Evolutionary conservation across 1,140 invertebrate species (phyloP).

Genomic region (Calephelis virginiensis): DNA sequence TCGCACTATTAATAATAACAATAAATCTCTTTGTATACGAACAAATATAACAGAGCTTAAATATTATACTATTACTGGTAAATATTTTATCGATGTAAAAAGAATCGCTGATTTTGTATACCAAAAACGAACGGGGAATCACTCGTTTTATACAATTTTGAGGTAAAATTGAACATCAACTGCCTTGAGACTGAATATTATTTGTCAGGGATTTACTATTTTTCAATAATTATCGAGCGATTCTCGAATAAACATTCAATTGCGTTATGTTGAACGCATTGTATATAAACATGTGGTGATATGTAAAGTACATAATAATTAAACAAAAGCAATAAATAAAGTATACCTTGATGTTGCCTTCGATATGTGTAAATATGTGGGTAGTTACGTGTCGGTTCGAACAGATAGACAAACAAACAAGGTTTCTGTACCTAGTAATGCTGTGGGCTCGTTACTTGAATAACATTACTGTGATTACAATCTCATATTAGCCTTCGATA

Average conservation of each 20-base stretch:
- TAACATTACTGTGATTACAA: slow-evolving; percentile 77
- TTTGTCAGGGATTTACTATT: slow-evolving; percentile 42
- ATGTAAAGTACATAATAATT: slow-evolving; percentile 72
- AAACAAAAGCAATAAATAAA: slow-evolving; percentile 78
- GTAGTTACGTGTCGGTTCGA: slow-evolving; percentile 53
- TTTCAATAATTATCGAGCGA: slow-evolving; percentile 37
- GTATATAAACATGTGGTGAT: slow-evolving; percentile 73
- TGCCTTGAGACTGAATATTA: slow-evolving; percentile 66
- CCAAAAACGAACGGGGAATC: slow-evolving; percentile 34
- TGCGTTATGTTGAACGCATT: slow-evolving; percentile 37
- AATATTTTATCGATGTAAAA: slow-evolving; percentile 45
- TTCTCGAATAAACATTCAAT: slow-evolving; percentile 35
- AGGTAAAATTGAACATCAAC: slow-evolving; percentile 38
- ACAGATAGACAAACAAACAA: slow-evolving; percentile 38
- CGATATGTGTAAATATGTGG: slow-evolving; percentile 63
- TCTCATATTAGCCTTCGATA: slow-evolving; percentile 77
- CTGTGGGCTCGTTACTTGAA: slow-evolving; percentile 73
- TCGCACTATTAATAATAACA: slow-evolving; percentile 41
- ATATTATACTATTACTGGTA: slow-evolving; percentile 45
- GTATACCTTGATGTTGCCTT: slow-evolving; percentile 78
- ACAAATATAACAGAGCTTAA: slow-evolving; percentile 75
- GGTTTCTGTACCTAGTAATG: slow-evolving; percentile 69
- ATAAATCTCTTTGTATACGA: slow-evolving; percentile 72
- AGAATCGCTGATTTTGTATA: slow-evolving; percentile 43
- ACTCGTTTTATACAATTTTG: slow-evolving; percentile 18